phyloP scores from a whole-genome alignment of 2,113 vertebrate genomes.

The Passerina amoena region DNA sequence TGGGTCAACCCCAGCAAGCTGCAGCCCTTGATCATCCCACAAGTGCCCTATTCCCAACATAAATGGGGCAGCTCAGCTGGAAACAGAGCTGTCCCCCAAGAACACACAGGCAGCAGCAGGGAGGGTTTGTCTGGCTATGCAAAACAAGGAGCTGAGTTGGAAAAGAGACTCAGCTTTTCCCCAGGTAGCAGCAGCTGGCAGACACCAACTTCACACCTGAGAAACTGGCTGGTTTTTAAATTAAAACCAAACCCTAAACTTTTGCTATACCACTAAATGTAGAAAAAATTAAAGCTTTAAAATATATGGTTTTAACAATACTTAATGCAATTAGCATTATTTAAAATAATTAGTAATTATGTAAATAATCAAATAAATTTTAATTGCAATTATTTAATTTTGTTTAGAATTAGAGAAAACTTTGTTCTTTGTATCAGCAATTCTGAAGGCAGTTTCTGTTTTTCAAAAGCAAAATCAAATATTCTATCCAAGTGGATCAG shows the following conservation, averaged over 20 bases:
- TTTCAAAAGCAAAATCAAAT: neutral
- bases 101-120: neutral
- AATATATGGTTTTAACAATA: neutral
- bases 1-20: neutral
- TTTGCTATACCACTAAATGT: neutral
- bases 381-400: neutral
- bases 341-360: fast-evolving
- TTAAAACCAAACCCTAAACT: neutral
- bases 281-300: neutral
- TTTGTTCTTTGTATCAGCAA: neutral
- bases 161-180: neutral
- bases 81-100: neutral
- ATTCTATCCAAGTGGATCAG: neutral
- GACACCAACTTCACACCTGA: neutral
- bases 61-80: neutral
- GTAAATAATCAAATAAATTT: neutral
- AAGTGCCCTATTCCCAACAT: neutral
- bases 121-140: neutral
- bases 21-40: neutral
- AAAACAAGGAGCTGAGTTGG: neutral
- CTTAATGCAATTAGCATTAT: neutral
- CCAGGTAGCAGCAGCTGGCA: neutral
- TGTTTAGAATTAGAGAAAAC: neutral
- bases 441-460: neutral
- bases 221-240: neutral